Evolutionary conservation across 1,140 invertebrate species (phyloP).

Genomic region (Tetragonula clypearis): DNA sequence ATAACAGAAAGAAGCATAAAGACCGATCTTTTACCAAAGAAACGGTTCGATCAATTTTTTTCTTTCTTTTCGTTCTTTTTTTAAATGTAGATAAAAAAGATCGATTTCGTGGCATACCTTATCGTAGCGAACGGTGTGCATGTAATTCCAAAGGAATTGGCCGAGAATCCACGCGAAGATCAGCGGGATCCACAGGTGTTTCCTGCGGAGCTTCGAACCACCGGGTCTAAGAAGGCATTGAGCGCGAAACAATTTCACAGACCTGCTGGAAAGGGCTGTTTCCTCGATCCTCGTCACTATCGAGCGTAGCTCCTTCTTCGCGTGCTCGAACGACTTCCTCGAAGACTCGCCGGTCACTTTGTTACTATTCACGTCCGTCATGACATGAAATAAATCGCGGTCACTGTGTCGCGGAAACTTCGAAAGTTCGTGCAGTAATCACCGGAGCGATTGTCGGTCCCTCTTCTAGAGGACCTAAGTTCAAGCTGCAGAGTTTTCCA

Average conservation of each 20-base stretch:
- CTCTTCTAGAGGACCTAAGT: background rate
- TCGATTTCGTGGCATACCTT: conserved; percentile 51
- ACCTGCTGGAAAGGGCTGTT: conserved; percentile 31
- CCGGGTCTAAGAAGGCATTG: conserved; percentile 46
- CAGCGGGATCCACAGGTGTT: conserved; percentile 57
- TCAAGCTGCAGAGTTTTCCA: background rate
- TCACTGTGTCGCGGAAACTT: background rate
- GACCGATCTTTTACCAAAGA: background rate
- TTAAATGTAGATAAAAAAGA: too few species aligned
- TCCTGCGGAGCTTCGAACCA: conserved; percentile 39
- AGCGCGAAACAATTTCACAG: conserved; percentile 43
- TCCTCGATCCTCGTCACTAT: conserved; percentile 64
- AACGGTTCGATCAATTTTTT: background rate
- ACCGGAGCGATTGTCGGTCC: background rate
- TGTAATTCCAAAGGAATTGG: conserved; percentile 46
- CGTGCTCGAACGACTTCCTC: conserved; percentile 58
- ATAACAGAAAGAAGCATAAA: background rate
- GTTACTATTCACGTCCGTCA: conserved; percentile 58
- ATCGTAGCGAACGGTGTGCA: conserved; percentile 40
- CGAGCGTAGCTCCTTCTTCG: conserved; percentile 63
- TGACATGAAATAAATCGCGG: conserved; percentile 13
- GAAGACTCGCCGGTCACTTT: conserved; percentile 21
- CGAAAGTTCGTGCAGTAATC: background rate
- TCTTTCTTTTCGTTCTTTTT: background rate
- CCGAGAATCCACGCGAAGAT: conserved; percentile 56